Base-by-base conservation (phyloP, 2,113 vertebrate genomes). In the Tetrax tetrax region DNA sequence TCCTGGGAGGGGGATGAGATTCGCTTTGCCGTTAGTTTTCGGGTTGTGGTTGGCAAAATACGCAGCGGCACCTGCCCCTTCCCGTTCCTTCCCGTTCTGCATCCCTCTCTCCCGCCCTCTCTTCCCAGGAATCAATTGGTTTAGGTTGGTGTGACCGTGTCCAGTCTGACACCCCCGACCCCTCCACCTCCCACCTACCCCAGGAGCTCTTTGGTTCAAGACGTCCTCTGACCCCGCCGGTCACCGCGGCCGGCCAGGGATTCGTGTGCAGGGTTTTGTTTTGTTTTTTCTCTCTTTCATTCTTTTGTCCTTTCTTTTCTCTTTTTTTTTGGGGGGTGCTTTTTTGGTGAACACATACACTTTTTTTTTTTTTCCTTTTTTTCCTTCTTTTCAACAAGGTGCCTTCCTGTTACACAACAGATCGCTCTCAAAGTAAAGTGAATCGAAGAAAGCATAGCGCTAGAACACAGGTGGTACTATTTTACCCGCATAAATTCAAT, bases 401-500 rank as follows among this genome's bases (percentile, higher is more conserved):
- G 99, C 98, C 98, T 98, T 98, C 98, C 98, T 82, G 96, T 98
- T 98, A 98, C 98, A 98, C 98, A 98, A 87, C 95, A 98, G 97
- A 97, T 98, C 98, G 94, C 98, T 98, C 98, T 87, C 98, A 98
- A 97, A 98, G 98, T 98, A 98, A 98, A 98, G 98, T 98, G 97
- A 98, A 98, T 98, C 96, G 98, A 98, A 96, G 87, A 98, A 98
- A 96, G 82, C 97, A 95, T 98, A 98, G 98, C 91, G 4, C 80
- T 93, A 91, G 88, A 98, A 96, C 89, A 98, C 98, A 98, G 98
- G 98, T 98, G 98, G 98, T 98, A 98, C 97, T 98, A 98, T 98
- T 92, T 83, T 98, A 99, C 99, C 99, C 98, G 99, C 99, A 99
- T 99, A 97, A 98, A 97, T 96, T 83, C 80, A 93, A 84, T 72